These are phyloP conservation scores for Nerophis lumbriciformis DNA, from an alignment of 2,113 vertebrate species.

Conservation along the genomic window DNA sequence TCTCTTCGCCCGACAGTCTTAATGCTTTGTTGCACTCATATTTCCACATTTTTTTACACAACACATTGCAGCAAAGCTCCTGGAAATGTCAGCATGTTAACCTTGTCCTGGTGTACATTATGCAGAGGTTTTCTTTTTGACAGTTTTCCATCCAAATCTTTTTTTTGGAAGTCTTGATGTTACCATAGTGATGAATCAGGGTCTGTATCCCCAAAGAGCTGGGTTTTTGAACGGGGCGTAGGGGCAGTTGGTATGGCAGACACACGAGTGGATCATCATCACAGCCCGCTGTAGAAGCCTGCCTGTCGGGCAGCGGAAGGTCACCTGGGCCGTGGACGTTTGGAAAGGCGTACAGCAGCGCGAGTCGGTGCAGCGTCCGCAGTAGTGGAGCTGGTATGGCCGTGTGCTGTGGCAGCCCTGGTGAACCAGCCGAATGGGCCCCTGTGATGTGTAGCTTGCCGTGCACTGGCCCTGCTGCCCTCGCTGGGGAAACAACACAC, in stretches of 20 bases:
- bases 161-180: not conserved
- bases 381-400: slow-evolving; percentile 58
- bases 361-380: slow-evolving; percentile 63
- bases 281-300: slow-evolving; percentile 45
- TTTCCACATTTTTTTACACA: too few relatives aligned
- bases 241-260: slow-evolving; percentile 70
- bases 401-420: slow-evolving; percentile 66
- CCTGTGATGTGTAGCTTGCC: slow-evolving; percentile 53
- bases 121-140: too few relatives aligned
- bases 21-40: too few relatives aligned
- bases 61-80: too few relatives aligned
- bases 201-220: slow-evolving; percentile 37
- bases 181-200: slow-evolving; percentile 22
- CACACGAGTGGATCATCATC: slow-evolving; percentile 75
- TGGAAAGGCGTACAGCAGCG: slow-evolving; percentile 70
- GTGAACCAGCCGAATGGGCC: slow-evolving; percentile 58
- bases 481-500: slow-evolving; percentile 36
- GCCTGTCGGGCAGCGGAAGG: slow-evolving; percentile 62
- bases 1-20: too few relatives aligned
- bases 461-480: slow-evolving; percentile 47
- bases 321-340: slow-evolving; percentile 56
- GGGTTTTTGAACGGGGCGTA: slow-evolving; percentile 42
- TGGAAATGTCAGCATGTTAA: too few relatives aligned
- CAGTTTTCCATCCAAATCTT: too few relatives aligned
- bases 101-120: too few relatives aligned